A percentile compares a stretch with the other conserved stretches of the same genome.
These are phyloP conservation scores for Anagrus nilaparvatae DNA, from an alignment of 1,140 invertebrate species.

Conservation along the genomic window DNA sequence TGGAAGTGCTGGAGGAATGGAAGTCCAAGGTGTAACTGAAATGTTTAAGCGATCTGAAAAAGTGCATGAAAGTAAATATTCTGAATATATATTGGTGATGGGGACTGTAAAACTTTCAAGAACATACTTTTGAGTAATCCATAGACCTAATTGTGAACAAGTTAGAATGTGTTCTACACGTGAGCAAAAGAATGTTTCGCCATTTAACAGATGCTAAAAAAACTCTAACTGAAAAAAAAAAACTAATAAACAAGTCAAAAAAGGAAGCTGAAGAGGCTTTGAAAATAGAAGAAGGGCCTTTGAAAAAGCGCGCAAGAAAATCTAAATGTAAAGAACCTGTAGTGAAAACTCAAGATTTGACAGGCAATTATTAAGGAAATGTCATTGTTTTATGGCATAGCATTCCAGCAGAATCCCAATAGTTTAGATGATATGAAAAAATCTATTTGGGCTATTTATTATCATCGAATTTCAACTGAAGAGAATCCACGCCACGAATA, in stretches of 20 bases:
- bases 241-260: background rate
- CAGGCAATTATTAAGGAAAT: background rate
- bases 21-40: background rate
- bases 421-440: slow-evolving; percentile 12
- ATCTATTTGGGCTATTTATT: slow-evolving; percentile 2
- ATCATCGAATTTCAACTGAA: slow-evolving; percentile 8
- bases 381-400: background rate
- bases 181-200: too few relatives aligned
- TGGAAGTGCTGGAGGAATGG: background rate
- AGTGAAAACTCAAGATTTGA: background rate
- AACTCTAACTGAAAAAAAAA: background rate
- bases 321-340: background rate
- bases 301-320: slow-evolving; percentile 1
- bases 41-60: slow-evolving; percentile 1
- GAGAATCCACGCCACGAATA: slow-evolving; percentile 6
- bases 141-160: background rate
- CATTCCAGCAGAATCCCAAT: too few relatives aligned
- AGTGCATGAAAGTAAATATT: background rate
- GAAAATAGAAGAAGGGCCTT: slow-evolving; percentile 5
- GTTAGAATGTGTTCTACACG: too few relatives aligned
- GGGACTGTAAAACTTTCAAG: slow-evolving; percentile 8
- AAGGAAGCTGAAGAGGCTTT: slow-evolving; percentile 8
- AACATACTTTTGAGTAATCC: background rate
- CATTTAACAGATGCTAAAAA: background rate
- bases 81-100: slow-evolving; percentile 10